These are phyloP conservation scores for Camponotus floridanus DNA, from an alignment of 1,140 invertebrate genomes.

Conservation along the genomic window DNA sequence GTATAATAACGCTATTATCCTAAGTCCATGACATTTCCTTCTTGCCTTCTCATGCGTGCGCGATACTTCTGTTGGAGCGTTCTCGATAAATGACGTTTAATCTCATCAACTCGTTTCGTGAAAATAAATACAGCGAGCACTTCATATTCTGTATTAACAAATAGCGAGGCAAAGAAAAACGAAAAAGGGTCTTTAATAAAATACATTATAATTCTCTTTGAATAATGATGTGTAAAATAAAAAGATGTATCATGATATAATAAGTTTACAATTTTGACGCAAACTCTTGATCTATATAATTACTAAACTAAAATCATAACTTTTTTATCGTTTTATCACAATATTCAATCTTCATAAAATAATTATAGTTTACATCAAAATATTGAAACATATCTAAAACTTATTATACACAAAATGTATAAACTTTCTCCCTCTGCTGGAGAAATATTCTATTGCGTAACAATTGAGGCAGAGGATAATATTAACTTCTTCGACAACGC, in stretches of 20 bases:
- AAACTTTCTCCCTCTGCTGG: neutral
- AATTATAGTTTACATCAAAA: neutral
- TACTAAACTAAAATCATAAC: neutral
- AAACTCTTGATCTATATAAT: neutral
- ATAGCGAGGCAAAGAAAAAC: neutral
- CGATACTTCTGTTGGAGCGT: constrained; percentile 41
- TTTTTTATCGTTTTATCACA: neutral
- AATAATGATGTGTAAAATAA: too few relatives aligned
- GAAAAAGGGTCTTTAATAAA: constrained; percentile 22
- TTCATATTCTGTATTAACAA: constrained; percentile 30
- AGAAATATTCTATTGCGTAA: neutral
- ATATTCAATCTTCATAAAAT: neutral
- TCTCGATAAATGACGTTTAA: constrained; percentile 64
- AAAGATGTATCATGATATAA: neutral
- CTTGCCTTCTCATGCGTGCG: constrained; percentile 54
- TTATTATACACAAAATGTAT: constrained; percentile 3
- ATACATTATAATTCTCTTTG: neutral
- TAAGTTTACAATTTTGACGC: neutral
- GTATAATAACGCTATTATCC: constrained; percentile 76
- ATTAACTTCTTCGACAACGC: constrained; percentile 67
- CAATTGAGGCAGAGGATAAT: constrained; percentile 32
- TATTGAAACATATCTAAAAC: constrained; percentile 6
- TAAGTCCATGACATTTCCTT: constrained; percentile 58
- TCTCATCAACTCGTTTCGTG: constrained; percentile 50
- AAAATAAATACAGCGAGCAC: constrained; percentile 57